Evolutionary conservation across 2,113 vertebrate species (phyloP), one percentile per base, ranked within the genome.

Genomic region (Triplophysa dalaica): DNA sequence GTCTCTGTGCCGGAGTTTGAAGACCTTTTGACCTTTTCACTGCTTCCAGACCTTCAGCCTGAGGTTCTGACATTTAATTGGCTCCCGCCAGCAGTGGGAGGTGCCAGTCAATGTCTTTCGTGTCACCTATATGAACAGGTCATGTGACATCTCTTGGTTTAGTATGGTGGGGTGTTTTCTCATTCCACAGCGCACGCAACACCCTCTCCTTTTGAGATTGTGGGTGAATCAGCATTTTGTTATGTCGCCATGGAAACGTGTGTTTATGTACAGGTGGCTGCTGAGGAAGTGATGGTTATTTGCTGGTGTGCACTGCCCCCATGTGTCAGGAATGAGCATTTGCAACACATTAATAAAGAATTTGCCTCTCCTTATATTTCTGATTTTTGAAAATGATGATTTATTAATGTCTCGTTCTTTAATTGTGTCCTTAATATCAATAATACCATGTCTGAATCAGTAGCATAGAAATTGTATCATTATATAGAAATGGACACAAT

Each of bases 271-370:
- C 56, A 74, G 70, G 69, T 70, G 50, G 12, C 24, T 14, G 26
- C 13, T 72, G 26, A 38, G 50, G 52, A 72, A 58, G 69, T 72
- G 58, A 75, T 45, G 56, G 56, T 65, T 26, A 16, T 76, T 43
- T 21, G 22, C 45, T 22, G 45, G 9, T 11, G 19, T 76, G 22
- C 11, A 21, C 74, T 76, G 61, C 61, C 74, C 74, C 65, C 74
- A 2, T 76, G 74, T 65, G 74, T 43, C 24, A 16, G 61, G 26
- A 75, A 26, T 50, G 4, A 63, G 73, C 22, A 50, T 11, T 22
- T 26, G 73, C 60, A 24, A 24, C 16, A 24, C n/a, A 45, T 12
- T 38, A 38, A 38, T 38, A 38, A 45, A 1, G 11, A 11, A 45
- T 12, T 16, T 54, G 5, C 6, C 50, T 54, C 4, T 54, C 14